phyloP scores from a whole-genome alignment of 2,113 vertebrate genomes.

The Serilophus lunatus region DNA sequence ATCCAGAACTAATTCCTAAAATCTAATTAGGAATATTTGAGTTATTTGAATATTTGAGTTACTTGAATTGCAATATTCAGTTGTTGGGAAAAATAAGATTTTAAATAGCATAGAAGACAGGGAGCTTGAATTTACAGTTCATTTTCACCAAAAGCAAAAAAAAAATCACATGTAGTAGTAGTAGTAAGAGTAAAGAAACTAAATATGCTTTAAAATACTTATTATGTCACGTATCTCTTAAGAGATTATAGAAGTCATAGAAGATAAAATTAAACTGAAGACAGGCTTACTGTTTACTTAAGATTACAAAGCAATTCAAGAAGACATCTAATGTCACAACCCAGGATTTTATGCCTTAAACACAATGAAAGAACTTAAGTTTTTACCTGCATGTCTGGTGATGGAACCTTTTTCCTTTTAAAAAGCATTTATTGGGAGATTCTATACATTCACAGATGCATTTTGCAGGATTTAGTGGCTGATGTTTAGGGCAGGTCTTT shows the following conservation, averaged over 20 bases:
- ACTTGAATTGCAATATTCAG: background rate
- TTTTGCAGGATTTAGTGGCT: constrained; percentile 87
- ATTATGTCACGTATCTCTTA: background rate
- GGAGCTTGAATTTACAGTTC: background rate
- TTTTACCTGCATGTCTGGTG: constrained; percentile 91
- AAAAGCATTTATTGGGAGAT: constrained; percentile 90
- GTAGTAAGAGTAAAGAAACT: background rate
- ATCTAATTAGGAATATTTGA: background rate
- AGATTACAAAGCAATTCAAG: background rate
- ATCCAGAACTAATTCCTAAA: background rate
- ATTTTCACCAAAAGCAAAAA: background rate
- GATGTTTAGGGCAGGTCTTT: constrained; percentile 85
- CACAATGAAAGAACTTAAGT: background rate
- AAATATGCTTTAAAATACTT: background rate
- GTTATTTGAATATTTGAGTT: background rate
- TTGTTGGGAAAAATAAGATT: background rate
- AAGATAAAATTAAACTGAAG: background rate
- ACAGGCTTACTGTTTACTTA: background rate
- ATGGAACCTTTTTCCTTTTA: constrained; percentile 89
- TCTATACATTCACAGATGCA: constrained; percentile 92
- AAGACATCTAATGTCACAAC: background rate
- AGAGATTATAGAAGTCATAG: background rate
- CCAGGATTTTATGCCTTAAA: background rate
- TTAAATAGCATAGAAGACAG: background rate
- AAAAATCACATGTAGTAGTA: background rate